A percentile compares a stretch with the other conserved stretches of the same genome.
These are phyloP conservation scores for Brotula barbata DNA, from an alignment of 2,797 vertebrate genomes.

Conservation along the genomic window DNA sequence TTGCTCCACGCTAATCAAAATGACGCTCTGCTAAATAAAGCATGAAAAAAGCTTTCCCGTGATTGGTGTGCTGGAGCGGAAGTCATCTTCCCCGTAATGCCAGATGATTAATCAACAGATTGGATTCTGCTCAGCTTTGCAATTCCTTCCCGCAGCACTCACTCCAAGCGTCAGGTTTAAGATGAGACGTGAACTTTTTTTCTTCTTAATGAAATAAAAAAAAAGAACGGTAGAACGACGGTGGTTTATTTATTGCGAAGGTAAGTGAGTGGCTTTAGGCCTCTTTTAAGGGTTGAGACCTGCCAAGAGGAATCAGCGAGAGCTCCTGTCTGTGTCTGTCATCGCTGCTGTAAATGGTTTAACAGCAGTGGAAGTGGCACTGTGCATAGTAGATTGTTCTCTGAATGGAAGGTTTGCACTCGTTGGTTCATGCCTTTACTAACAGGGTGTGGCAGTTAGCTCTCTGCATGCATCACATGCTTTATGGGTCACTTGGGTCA, in stretches of 20 bases:
- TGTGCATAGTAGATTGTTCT: conserved; percentile 52
- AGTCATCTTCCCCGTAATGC: conserved; percentile 82
- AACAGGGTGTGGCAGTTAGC: conserved; percentile 73
- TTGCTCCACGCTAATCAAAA: conserved; percentile 95
- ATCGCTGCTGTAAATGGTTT: conserved; percentile 66
- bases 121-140: conserved; percentile 77
- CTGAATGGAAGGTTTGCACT: conserved; percentile 61
- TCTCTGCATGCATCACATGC: conserved; percentile 47
- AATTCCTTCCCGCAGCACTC: conserved; percentile 69
- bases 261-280: conserved; percentile 15
- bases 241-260: conserved; percentile 34
- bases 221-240: conserved; percentile 33
- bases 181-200: conserved; percentile 4
- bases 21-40: conserved; percentile 98
- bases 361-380: conserved; percentile 55
- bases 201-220: conserved; percentile 13
- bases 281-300: conserved; percentile 46
- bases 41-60: conserved; percentile 97
- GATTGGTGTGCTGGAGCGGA: conserved; percentile 89
- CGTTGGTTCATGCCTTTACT: conserved; percentile 51
- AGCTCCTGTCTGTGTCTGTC: conserved; percentile 60
- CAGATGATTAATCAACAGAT: conserved; percentile 90
- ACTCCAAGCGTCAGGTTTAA: conserved; percentile 54
- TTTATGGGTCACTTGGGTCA: conserved; percentile 54
- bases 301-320: conserved; percentile 74